Conservation (phyloP, 2,113 vertebrate species). For the Petaurus breviceps region DNA sequence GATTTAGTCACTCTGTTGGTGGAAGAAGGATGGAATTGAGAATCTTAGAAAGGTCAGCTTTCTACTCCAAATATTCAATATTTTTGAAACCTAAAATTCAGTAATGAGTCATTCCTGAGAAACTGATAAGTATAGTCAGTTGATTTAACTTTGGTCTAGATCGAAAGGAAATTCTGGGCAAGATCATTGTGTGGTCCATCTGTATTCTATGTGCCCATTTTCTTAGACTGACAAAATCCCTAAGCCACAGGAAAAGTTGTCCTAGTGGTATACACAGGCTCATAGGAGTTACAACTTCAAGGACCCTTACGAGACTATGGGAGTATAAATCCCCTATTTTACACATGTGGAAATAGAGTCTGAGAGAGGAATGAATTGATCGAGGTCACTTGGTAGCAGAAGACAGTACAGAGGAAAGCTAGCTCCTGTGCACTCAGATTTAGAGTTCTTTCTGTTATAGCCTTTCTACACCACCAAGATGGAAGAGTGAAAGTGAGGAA, state of each 20-base stretch:
- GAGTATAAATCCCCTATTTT: neutral
- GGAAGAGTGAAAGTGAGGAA: neutral
- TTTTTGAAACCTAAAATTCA: neutral
- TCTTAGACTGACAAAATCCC: conserved; percentile 16
- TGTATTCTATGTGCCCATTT: neutral
- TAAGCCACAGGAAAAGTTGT: conserved; percentile 12
- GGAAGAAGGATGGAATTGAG: neutral
- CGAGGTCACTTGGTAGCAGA: neutral
- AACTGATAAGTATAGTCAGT: conserved; percentile 8
- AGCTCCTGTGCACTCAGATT: neutral
- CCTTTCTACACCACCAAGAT: neutral
- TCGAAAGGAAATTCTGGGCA: conserved; percentile 2
- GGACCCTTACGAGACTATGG: neutral
- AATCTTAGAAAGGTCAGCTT: neutral
- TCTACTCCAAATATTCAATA: neutral
- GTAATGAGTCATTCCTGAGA: conserved; percentile 16
- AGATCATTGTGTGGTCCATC: neutral
- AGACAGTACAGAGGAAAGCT: neutral
- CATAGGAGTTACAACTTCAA: neutral
- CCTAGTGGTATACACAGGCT: neutral
- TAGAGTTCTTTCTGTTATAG: neutral
- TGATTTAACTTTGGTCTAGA: conserved; percentile 5
- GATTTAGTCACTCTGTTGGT: conserved; percentile 55
- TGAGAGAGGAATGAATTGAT: neutral
- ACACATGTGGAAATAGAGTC: neutral